Base-by-base conservation (phyloP, 2,113 vertebrate genomes). In the Rhodinocichla rosea region DNA sequence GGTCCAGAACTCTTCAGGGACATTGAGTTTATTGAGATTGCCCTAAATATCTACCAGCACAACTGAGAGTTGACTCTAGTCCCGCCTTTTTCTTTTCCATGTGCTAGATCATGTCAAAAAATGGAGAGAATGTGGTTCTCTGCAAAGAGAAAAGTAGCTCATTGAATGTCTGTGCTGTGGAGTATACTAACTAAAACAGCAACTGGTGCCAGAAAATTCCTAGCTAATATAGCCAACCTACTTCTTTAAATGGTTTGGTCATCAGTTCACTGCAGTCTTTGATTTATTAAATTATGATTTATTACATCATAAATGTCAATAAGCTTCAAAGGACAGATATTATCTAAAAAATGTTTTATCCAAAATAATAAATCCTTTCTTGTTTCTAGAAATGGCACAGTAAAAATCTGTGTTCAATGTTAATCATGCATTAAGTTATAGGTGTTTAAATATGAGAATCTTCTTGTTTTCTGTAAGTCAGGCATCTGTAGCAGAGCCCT, bases 211-310 rank as follows among this genome's bases (percentile, higher is more conserved):
- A 95, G 93, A 90, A 84, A 87, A 84, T 87, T 94, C 81, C 74
- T 37, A 74, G 35, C 89, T 78, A 44, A 93, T 90, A 70, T 35
- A 94, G 80, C 53, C 84, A 95, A 32, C 27, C 45, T 89, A 35
- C 96, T 75, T 80, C 87, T 92, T 91, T 67, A 76, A 93, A 85
- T 75, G 78, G 26, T 37, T 94, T 93, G 39, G 63, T 96, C 83
- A 91, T 86, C 81, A 90, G 49, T 86, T 94, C 3, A 1, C 47
- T 84, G 59, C 52, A 71, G 62, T 70, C 70, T 53, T 88, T 81
- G 60, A 35, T 64, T 44, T 30, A 30, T 30, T 42, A 64, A 64
- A 35, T 64, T n/a, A n/a, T 42, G 11, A 64, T 53, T 87, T 83
- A 86, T 93, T 70, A 90, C 89, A 92, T 83, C 60, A 69, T 63